A percentile compares a stretch with the other conserved stretches of the same genome.
Conservation (phyloP, 2,797 vertebrate species). For the Micropoecilia bifurca region DNA sequence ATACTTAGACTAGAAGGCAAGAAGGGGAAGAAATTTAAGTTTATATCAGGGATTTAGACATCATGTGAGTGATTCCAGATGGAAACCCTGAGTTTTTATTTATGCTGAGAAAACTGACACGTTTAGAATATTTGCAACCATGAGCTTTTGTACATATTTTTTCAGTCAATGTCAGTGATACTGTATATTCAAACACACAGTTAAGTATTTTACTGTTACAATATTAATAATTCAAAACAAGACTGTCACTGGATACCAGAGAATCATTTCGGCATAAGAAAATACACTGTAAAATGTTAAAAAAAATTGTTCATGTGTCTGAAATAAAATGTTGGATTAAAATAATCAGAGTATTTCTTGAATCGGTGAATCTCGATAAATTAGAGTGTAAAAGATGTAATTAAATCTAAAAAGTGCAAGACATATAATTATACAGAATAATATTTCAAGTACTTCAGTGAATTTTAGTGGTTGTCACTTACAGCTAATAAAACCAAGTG, state of each 20-base stretch:
- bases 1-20: slow-evolving; percentile 28
- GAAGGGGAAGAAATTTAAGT: slow-evolving; percentile 17
- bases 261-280: slow-evolving; percentile 34
- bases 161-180: slow-evolving; percentile 24
- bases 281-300: slow-evolving; percentile 49
- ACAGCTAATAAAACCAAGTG: neutral
- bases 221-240: slow-evolving; percentile 33
- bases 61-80: slow-evolving; percentile 34
- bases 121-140: slow-evolving; percentile 30
- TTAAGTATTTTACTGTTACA: slow-evolving; percentile 42
- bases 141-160: slow-evolving; percentile 45
- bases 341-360: neutral
- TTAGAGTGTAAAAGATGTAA: neutral
- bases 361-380: neutral
- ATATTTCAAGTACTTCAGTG: neutral
- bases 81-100: slow-evolving; percentile 54
- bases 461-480: neutral
- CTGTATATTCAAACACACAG: slow-evolving; percentile 27
- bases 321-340: slow-evolving; percentile 41
- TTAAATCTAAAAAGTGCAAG: neutral
- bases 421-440: neutral
- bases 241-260: slow-evolving; percentile 22
- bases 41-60: slow-evolving; percentile 41
- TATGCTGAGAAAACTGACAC: slow-evolving; percentile 37
- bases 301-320: slow-evolving; percentile 32